phyloP scores from a whole-genome alignment of 2,888 invertebrate genomes.

The Sepioteuthis lessoniana region DNA sequence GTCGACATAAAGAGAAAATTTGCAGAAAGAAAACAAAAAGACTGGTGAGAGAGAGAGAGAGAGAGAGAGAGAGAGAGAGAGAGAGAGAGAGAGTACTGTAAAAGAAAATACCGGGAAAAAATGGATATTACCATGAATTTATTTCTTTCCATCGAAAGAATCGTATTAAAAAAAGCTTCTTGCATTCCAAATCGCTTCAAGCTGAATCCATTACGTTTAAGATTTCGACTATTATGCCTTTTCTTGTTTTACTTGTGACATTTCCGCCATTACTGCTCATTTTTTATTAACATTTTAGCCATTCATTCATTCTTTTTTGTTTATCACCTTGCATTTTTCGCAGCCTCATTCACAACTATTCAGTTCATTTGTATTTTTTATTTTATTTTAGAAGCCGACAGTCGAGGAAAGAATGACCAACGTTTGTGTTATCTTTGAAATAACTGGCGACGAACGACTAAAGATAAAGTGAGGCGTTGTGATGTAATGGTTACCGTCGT shows the following conservation, averaged over 20 bases:
- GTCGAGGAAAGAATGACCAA: background rate
- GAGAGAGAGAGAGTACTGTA: background rate
- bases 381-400: background rate
- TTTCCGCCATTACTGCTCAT: background rate
- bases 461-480: no score
- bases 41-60: no score
- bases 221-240: background rate
- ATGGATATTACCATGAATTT: background rate
- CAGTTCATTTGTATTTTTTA: background rate
- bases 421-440: background rate
- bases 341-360: background rate
- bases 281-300: background rate
- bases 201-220: background rate
- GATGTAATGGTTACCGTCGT: no score
- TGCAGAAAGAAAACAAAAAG: background rate
- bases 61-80: no score
- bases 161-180: background rate
- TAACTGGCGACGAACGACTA: no score
- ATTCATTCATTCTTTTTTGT: background rate
- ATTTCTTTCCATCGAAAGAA: background rate
- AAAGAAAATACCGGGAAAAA: background rate
- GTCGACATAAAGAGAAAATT: background rate
- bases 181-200: slow-evolving; percentile 2
- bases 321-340: background rate
- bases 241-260: background rate